Evolutionary conservation across 1,140 invertebrate species (phyloP).

Genomic region (Drosophila sp.): DNA sequence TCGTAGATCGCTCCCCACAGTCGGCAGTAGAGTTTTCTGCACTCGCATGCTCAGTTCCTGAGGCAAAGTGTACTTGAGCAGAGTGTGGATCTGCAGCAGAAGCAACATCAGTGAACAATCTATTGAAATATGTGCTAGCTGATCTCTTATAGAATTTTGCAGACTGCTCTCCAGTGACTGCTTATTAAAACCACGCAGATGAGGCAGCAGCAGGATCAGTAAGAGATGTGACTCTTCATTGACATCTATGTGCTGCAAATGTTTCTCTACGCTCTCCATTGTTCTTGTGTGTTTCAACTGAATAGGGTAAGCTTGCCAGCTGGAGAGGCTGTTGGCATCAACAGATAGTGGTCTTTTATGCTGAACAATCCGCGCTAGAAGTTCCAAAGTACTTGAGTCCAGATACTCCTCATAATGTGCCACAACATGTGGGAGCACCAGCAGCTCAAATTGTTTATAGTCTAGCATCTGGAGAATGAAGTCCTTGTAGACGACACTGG

Average conservation of each 20-base stretch:
- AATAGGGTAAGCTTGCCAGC: conserved; percentile 88
- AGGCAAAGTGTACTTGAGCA: conserved; percentile 60
- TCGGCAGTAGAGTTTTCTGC: conserved; percentile 16
- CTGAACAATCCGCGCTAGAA: conserved; percentile 89
- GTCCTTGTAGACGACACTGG: conserved; percentile 86
- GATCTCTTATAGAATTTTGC: conserved; percentile 28
- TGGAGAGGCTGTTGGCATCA: conserved; percentile 86
- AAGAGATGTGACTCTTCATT: conserved; percentile 50
- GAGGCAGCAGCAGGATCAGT: conserved; percentile 59
- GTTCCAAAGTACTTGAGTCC: conserved; percentile 86
- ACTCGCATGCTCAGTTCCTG: conserved; percentile 17
- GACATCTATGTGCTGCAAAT: conserved; percentile 38
- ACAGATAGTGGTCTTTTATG: conserved; percentile 88
- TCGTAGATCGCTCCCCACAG: conserved; percentile 33
- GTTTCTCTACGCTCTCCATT: conserved; percentile 43
- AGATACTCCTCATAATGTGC: conserved; percentile 87
- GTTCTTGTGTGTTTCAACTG: conserved; percentile 85
- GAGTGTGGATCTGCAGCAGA: conserved; percentile 59
- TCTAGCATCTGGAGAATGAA: conserved; percentile 88
- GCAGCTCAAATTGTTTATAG: conserved; percentile 89
- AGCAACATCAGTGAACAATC: conserved; percentile 51
- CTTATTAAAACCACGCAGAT: conserved; percentile 61
- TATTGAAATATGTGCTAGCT: conserved; percentile 3
- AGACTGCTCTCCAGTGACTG: conserved; percentile 47
- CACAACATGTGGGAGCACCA: conserved; percentile 89